A percentile compares a stretch with the other conserved stretches of the same genome.
Evolutionary conservation across 2,888 invertebrate species (phyloP).

Genomic region (Gryllus longicercus): DNA sequence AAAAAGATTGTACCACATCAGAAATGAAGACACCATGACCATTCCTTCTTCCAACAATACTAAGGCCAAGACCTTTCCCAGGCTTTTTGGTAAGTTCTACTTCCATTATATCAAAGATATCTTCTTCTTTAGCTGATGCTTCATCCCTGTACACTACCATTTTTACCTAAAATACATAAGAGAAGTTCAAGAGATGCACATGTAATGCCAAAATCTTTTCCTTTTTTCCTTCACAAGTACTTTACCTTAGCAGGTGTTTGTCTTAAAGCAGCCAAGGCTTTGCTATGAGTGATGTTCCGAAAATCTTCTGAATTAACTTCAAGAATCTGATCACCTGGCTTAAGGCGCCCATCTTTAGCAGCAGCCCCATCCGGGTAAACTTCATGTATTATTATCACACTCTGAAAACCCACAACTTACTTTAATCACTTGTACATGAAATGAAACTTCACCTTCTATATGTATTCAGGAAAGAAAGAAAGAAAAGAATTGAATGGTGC

Average conservation of each 20-base stretch:
- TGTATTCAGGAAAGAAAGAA: background rate
- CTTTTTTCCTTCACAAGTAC: background rate
- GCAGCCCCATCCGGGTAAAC: conserved; percentile 88
- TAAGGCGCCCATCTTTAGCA: conserved; percentile 83
- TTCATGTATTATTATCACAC: conserved; percentile 87
- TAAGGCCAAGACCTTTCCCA: conserved; percentile 83
- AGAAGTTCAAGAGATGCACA: background rate
- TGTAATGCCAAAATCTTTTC: background rate
- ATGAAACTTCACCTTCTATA: background rate
- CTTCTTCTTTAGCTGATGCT: conserved; percentile 57
- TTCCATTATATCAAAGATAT: conserved; percentile 67
- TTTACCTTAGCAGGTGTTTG: conserved; percentile 73
- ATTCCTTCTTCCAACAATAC: conserved; percentile 73
- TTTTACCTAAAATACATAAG: conserved; percentile 59
- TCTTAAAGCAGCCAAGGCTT: conserved; percentile 77
- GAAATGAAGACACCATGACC: conserved; percentile 85
- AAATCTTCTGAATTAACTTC: conserved; percentile 79
- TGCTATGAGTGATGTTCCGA: conserved; percentile 77
- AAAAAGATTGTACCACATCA: conserved; percentile 71
- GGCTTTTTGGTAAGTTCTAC: conserved; percentile 84
- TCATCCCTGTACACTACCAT: conserved; percentile 74
- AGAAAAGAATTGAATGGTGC: background rate
- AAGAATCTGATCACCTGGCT: conserved; percentile 89
- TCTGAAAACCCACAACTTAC: conserved; percentile 52
- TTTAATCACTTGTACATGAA: background rate